Conservation (phyloP, 2,113 vertebrate species). For the Anser brachyrhynchus region DNA sequence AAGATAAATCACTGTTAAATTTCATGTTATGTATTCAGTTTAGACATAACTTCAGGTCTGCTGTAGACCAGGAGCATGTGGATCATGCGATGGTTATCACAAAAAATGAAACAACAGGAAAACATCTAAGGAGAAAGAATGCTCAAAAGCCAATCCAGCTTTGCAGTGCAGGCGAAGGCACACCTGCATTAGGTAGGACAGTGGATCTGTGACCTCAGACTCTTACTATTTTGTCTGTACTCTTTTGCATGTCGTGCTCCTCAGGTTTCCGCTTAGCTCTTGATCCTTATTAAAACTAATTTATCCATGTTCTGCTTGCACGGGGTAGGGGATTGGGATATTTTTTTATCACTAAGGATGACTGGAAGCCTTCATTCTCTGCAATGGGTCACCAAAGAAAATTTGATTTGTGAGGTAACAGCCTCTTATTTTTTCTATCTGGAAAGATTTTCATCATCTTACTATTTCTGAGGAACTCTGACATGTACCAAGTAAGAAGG, state of each 20-base stretch:
- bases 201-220: too few species aligned
- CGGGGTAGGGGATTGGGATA: background rate
- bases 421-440: background rate
- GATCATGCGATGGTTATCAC: background rate
- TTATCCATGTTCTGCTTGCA: background rate
- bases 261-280: background rate
- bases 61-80: background rate
- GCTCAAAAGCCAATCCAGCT: background rate
- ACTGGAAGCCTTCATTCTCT: background rate
- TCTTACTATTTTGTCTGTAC: background rate
- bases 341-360: background rate
- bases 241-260: background rate
- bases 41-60: background rate
- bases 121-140: background rate
- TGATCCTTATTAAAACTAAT: background rate
- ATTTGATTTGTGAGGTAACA: background rate
- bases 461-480: background rate
- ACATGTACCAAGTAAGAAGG: background rate
- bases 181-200: background rate
- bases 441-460: background rate
- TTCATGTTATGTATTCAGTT: background rate
- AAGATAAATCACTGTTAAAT: background rate
- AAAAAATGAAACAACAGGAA: background rate
- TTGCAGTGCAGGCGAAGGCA: accelerated
- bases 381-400: background rate